These are phyloP conservation scores for Irena cyanogastra DNA, from an alignment of 2,113 vertebrate genomes.

Conservation along the genomic window DNA sequence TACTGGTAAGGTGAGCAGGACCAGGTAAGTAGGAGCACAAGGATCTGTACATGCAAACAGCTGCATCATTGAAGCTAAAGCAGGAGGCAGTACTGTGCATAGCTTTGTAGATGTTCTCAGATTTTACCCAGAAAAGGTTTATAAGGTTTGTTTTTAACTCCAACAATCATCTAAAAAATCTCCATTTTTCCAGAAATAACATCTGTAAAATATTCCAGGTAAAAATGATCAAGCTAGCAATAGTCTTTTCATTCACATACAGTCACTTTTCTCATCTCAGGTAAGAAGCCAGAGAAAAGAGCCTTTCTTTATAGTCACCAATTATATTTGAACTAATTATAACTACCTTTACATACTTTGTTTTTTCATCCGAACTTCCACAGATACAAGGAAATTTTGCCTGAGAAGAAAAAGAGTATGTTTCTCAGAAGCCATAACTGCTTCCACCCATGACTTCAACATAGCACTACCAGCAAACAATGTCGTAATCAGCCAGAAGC, in stretches of 20 bases:
- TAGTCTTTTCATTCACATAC: not conserved
- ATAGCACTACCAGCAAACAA: not conserved
- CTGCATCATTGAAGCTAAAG: not conserved
- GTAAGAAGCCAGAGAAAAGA: not conserved
- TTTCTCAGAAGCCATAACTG: not conserved
- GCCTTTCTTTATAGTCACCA: not conserved
- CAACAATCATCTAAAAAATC: not conserved
- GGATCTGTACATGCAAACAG: accelerated
- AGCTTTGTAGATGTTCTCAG: not conserved
- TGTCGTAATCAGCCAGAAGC: not conserved
- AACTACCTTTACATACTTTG: not conserved
- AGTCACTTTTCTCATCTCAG: not conserved
- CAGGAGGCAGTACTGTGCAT: not conserved
- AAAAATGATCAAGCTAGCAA: not conserved
- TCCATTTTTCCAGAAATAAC: not conserved
- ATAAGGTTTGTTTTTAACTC: not conserved
- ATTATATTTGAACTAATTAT: not conserved
- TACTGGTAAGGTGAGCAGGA: not conserved
- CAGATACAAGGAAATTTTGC: not conserved
- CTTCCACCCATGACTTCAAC: not conserved
- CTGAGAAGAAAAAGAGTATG: not conserved
- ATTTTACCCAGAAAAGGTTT: not conserved
- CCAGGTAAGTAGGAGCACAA: not conserved
- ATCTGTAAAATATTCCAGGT: not conserved
- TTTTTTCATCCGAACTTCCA: not conserved